Evolutionary conservation across 2,113 vertebrate species (phyloP).

Genomic region (Amphiprion percula): DNA sequence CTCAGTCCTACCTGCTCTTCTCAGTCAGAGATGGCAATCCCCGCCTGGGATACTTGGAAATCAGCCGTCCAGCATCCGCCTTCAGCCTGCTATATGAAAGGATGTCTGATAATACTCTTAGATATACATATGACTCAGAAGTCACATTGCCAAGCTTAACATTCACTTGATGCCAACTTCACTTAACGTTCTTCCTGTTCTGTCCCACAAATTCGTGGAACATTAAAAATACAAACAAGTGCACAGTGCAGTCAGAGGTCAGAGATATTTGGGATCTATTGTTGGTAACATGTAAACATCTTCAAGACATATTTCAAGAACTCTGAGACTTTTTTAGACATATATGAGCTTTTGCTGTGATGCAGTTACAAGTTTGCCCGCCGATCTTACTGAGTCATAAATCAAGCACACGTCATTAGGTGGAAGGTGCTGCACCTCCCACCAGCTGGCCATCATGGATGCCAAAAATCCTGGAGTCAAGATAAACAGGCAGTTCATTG

Average conservation of each 20-base stretch:
- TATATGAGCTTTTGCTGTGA: background rate
- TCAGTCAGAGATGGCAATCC: conserved; percentile 65
- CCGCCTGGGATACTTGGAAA: conserved; percentile 71
- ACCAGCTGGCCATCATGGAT: background rate
- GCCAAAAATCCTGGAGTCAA: background rate
- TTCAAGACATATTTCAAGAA: conserved; percentile 21
- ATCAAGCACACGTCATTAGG: too few relatives aligned
- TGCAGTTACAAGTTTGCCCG: background rate
- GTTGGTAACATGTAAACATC: conserved; percentile 51
- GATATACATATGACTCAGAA: conserved; percentile 62
- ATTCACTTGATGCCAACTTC: conserved; percentile 64
- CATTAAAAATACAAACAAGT: conserved; percentile 61
- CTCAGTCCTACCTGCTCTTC: conserved; percentile 50
- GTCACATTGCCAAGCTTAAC: conserved; percentile 65
- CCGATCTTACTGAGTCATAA: too few relatives aligned
- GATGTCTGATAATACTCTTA: conserved; percentile 71
- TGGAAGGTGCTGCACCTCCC: background rate
- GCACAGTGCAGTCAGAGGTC: conserved; percentile 59
- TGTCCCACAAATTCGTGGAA: conserved; percentile 68
- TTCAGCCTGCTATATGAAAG: conserved; percentile 43
- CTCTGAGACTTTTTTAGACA: conserved; percentile 5
- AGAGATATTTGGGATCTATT: conserved; percentile 47
- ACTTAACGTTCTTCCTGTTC: conserved; percentile 71
- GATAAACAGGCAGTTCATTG: too few relatives aligned
- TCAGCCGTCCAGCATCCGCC: conserved; percentile 54